A percentile compares a stretch with the other conserved stretches of the same genome.
Evolutionary conservation across 2,888 invertebrate genomes (phyloP).

Genomic region (Idaea straminata): DNA sequence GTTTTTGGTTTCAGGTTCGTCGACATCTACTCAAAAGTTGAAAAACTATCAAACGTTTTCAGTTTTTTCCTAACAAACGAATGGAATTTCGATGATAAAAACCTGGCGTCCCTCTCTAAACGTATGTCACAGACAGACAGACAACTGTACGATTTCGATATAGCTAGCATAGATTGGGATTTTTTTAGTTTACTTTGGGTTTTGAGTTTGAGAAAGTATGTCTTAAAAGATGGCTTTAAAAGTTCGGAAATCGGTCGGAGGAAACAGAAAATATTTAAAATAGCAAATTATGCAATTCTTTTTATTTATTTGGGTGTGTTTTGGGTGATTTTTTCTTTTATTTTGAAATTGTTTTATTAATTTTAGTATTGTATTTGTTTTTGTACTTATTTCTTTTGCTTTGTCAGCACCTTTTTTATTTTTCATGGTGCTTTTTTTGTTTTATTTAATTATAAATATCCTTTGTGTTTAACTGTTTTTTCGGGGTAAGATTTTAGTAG

Average conservation of each 20-base stretch:
- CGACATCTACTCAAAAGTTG: constrained; percentile 22
- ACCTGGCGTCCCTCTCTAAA: constrained; percentile 8
- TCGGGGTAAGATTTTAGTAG: too few species aligned
- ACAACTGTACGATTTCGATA: constrained; percentile 21
- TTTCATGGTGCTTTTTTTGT: too few species aligned
- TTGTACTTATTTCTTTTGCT: too few species aligned
- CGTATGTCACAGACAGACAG: constrained; percentile 17
- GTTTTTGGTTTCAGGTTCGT: constrained; percentile 18
- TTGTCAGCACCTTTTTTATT: too few species aligned
- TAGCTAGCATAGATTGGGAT: constrained; percentile 10
- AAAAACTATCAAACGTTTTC: constrained; percentile 7
- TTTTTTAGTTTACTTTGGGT: constrained; percentile 10
- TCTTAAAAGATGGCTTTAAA: constrained; percentile 19
- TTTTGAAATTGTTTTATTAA: background rate
- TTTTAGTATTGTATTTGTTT: background rate
- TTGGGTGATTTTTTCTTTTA: background rate
- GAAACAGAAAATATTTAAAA: constrained; percentile 4
- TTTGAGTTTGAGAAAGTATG: constrained; percentile 19
- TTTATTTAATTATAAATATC: too few species aligned
- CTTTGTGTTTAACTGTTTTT: too few species aligned
- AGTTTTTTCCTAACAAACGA: constrained; percentile 16
- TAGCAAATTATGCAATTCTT: background rate
- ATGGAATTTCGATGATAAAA: constrained; percentile 20
- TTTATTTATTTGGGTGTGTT: background rate
- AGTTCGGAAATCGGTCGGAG: constrained; percentile 2